These are phyloP conservation scores for Sinocyclocheilus rhinocerous DNA, from an alignment of 2,113 vertebrate species.

Conservation along the genomic window DNA sequence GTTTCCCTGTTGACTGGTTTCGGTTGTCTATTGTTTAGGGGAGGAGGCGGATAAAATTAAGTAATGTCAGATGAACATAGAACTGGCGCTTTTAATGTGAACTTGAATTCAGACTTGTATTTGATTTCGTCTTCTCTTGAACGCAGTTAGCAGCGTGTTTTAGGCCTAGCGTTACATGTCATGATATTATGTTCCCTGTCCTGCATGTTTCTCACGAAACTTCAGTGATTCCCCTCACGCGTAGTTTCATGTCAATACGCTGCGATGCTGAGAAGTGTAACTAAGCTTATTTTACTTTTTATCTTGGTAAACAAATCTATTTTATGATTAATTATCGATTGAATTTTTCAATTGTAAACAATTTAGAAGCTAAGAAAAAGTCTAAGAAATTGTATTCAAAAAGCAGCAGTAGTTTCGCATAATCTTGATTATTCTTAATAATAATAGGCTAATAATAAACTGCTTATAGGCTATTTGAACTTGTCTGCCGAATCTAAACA, in stretches of 20 bases:
- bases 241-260: neutral
- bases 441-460: no score
- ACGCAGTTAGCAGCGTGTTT: neutral
- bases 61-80: neutral
- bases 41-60: neutral
- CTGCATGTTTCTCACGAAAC: neutral
- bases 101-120: neutral
- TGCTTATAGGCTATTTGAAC: no score
- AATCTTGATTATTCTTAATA: no score
- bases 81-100: neutral
- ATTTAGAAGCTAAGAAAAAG: neutral
- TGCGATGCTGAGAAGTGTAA: neutral
- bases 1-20: conserved; percentile 24
- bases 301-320: neutral
- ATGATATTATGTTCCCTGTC: neutral
- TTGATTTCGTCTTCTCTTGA: no score
- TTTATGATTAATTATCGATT: no score
- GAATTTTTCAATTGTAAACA: no score
- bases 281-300: neutral
- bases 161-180: neutral
- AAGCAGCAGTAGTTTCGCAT: no score
- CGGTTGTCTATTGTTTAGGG: conserved; percentile 39
- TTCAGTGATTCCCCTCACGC: neutral
- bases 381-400: no score
- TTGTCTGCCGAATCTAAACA: no score